Evolutionary conservation across 2,797 vertebrate genomes (phyloP), one percentile per base, ranked within the genome.

Genomic region (Sphaeramia orbicularis): DNA sequence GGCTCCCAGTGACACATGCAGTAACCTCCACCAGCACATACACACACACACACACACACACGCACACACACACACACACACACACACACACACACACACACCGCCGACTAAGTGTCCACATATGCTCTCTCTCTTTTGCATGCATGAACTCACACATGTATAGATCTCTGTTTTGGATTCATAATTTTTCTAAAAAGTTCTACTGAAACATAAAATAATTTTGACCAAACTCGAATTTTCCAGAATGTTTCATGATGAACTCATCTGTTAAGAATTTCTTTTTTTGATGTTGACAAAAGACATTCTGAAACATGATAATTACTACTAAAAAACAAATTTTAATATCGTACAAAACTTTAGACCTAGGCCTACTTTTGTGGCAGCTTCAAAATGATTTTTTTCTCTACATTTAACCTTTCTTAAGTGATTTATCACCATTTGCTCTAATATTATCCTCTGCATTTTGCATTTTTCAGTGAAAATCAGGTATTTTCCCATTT

Each of bases 1-100:
- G 67, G 78, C 71, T 87, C 80, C 56, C 74, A 74, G 57, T 81
- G 80, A 87, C 85, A 89, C 86, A 81, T 52, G 66, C 27, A 80
- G 60, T 24, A 69, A 75, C 74, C 47, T 64, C 50, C 50, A 24
- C 21, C 21, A 24, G n/a, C 21, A 70, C 72, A 71, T 57, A 49
- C 7, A 68, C 44, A 49, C 65, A 68, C 56, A 38, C 43, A 71
- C n/a, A n/a, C n/a, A n/a, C n/a, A n/a, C n/a, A n/a, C n/a, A n/a
- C n/a, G n/a, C n/a, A n/a, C n/a, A n/a, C n/a, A n/a, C n/a, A n/a
- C n/a, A n/a, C n/a, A n/a, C n/a, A n/a, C n/a, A n/a, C n/a, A n/a
- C n/a, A n/a, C n/a, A n/a, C n/a, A n/a, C n/a, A n/a, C n/a, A n/a
- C n/a, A 71, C 72, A 71, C 57, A 49, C 7, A 68, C 56, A 40